These are phyloP conservation scores for Halocynthia aurantium DNA, from an alignment of 23 tunicate species.

Conservation along the genomic window DNA sequence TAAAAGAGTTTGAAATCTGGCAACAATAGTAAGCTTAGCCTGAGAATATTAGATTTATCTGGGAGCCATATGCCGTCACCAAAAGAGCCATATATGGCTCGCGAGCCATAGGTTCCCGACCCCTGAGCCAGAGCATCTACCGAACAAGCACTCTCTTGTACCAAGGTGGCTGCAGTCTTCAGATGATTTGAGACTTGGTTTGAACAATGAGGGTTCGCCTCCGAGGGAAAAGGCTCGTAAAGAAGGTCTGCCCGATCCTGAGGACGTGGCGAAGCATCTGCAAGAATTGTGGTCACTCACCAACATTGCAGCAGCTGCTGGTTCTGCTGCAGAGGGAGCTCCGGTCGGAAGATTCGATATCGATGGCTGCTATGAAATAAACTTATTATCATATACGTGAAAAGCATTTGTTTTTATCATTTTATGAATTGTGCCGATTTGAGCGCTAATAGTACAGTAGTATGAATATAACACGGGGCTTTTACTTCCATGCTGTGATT, in stretches of 20 bases:
- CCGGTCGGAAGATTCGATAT: conserved; percentile 80
- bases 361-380: conserved; percentile 88
- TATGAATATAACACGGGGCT: too few relatives aligned
- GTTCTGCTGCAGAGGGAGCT: conserved; percentile 21
- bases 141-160: not conserved
- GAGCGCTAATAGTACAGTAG: too few relatives aligned
- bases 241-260: conserved; percentile 53
- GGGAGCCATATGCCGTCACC: too few relatives aligned
- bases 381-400: conserved; percentile 52
- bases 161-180: conserved; percentile 36
- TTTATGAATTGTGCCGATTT: too few relatives aligned
- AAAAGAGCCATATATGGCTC: not conserved
- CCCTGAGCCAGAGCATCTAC: not conserved
- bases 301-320: conserved; percentile 19
- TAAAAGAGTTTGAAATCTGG: too few relatives aligned
- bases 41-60: too few relatives aligned
- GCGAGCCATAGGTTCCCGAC: not conserved
- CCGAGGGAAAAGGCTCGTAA: conserved; percentile 33
- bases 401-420: too few relatives aligned
- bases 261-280: conserved; percentile 34
- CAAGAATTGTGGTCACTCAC: conserved; percentile 41
- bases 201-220: conserved; percentile 20
- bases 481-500: too few relatives aligned
- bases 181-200: conserved; percentile 6
- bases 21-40: too few relatives aligned